Conservation (phyloP, 2,888 invertebrate genomes). For the Phyllotreta cruciferae region DNA sequence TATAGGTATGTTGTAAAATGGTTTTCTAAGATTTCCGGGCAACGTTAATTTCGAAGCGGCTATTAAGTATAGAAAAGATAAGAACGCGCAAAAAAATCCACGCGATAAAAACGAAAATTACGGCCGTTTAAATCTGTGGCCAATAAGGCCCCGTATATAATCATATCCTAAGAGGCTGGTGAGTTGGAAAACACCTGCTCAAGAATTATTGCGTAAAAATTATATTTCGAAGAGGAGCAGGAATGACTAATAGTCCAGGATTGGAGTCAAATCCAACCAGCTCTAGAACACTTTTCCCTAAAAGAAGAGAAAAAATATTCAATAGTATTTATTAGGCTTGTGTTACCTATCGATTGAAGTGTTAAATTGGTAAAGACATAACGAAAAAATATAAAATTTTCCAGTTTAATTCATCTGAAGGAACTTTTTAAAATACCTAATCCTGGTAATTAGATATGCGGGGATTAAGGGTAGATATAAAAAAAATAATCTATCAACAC, state of each 20-base stretch:
- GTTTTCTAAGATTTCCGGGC: background rate
- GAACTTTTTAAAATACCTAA: too few species aligned
- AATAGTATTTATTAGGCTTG: too few species aligned
- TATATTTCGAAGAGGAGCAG: conserved; percentile 19
- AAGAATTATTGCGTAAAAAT: conserved; percentile 36
- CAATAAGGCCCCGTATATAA: conserved; percentile 40
- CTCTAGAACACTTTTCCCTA: background rate
- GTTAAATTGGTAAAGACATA: too few species aligned
- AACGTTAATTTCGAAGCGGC: conserved; percentile 8
- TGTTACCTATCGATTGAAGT: too few species aligned
- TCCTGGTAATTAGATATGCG: too few species aligned
- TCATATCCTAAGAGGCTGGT: conserved; percentile 35
- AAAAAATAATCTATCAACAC: too few species aligned
- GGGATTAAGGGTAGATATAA: too few species aligned
- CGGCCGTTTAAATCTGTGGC: conserved; percentile 41
- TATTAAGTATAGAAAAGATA: conserved; percentile 33
- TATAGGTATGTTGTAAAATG: too few species aligned
- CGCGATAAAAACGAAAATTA: conserved; percentile 41
- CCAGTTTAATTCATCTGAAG: too few species aligned
- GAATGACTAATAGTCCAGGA: conserved; percentile 15
- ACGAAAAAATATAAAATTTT: too few species aligned
- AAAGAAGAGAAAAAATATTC: background rate
- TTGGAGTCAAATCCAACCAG: background rate
- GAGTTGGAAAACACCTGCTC: conserved; percentile 38
- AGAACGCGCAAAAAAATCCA: conserved; percentile 50